Conservation (phyloP, 2,888 invertebrate species). For the Xestoiulus laeticollis region DNA sequence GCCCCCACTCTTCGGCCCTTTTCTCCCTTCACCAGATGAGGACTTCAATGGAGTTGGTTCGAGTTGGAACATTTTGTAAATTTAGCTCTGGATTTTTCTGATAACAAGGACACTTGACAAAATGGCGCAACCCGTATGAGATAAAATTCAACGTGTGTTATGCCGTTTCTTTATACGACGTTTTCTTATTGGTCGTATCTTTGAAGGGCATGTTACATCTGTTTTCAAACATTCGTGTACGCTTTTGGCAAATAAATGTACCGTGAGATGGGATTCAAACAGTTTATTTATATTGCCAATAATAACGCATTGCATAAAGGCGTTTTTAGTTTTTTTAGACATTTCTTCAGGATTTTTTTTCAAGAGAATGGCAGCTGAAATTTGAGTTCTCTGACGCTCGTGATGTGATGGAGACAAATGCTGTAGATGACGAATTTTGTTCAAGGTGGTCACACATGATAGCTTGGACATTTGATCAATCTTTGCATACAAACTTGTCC, state of each 20-base stretch:
- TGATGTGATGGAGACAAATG: background rate
- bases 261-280: background rate
- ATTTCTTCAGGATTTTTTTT: background rate
- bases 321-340: background rate
- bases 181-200: background rate
- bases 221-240: background rate
- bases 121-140: background rate
- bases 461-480: background rate
- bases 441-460: background rate
- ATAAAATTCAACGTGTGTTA: background rate
- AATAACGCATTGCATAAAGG: background rate
- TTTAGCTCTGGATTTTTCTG: background rate
- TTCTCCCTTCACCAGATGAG: background rate
- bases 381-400: background rate
- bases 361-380: background rate
- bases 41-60: background rate
- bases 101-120: background rate
- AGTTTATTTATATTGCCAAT: slow-evolving; percentile 1
- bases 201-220: background rate
- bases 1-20: background rate
- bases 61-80: background rate
- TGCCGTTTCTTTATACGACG: background rate
- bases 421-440: background rate
- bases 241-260: background rate
- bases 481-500: too few species aligned